Evolutionary conservation across 2,888 invertebrate species (phyloP).

Genomic region (Graphium colonna): DNA sequence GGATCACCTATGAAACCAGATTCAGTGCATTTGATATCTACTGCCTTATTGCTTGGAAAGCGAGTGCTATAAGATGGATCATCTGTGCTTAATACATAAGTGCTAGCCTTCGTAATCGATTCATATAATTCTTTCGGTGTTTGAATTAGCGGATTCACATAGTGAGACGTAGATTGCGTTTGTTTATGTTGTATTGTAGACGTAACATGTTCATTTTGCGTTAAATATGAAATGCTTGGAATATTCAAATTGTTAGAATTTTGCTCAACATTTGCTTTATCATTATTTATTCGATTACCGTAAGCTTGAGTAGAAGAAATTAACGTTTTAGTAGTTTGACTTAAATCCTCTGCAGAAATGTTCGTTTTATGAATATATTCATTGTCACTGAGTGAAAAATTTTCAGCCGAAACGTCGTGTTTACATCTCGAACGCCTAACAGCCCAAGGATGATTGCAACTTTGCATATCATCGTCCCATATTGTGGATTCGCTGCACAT

Average conservation of each 20-base stretch:
- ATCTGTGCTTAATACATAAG: constrained; percentile 11
- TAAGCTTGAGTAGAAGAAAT: constrained; percentile 27
- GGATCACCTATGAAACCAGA: constrained; percentile 81
- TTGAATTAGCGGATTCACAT: constrained; percentile 8
- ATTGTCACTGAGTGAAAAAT: constrained; percentile 13
- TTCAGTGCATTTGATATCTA: constrained; percentile 38
- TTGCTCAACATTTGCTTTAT: constrained; percentile 10
- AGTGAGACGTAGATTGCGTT: constrained; percentile 2
- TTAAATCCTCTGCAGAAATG: not conserved
- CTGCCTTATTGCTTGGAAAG: constrained; percentile 20
- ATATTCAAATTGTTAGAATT: not conserved
- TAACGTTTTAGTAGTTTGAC: constrained; percentile 26
- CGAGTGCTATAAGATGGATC: constrained; percentile 11
- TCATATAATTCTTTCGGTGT: constrained; percentile 25
- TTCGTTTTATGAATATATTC: no score
- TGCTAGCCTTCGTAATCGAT: constrained; percentile 24
- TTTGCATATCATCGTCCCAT: constrained; percentile 86
- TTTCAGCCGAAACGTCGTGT: constrained; percentile 29
- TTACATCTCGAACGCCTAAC: constrained; percentile 68
- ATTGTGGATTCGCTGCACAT: constrained; percentile 87
- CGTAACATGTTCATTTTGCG: constrained; percentile 13
- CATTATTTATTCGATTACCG: constrained; percentile 11
- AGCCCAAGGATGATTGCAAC: constrained; percentile 86
- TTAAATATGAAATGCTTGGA: constrained; percentile 2
- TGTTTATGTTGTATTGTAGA: constrained; percentile 11